These are phyloP conservation scores for Heliothis peltigera DNA, from an alignment of 2,888 invertebrate genomes.

Conservation along the genomic window DNA sequence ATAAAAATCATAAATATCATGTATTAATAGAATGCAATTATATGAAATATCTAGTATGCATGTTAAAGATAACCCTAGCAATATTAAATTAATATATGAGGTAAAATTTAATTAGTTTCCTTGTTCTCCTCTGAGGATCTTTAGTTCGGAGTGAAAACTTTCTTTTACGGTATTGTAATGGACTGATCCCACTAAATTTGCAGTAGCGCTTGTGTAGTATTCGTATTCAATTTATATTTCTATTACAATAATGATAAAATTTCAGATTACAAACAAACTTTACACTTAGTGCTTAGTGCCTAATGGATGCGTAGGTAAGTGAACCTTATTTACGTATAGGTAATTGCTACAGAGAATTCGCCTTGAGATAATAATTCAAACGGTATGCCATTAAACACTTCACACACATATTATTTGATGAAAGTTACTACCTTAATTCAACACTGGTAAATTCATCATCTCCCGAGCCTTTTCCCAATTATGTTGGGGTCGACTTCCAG, in stretches of 20 bases:
- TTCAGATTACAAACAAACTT: no score
- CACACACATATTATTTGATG: neutral
- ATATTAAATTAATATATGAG: constrained; percentile 16
- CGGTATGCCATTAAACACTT: neutral
- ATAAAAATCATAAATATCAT: constrained; percentile 41
- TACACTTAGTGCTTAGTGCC: no score
- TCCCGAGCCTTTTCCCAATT: no score
- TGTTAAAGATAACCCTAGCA: constrained; percentile 41
- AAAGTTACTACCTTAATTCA: neutral
- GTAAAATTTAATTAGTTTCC: neutral
- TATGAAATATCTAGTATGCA: constrained; percentile 18
- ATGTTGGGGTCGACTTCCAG: no score
- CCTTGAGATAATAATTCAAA: neutral
- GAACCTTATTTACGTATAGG: neutral
- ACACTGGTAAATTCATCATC: constrained; percentile 2
- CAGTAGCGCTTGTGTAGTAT: neutral
- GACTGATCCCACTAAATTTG: no score
- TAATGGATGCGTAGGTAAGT: neutral
- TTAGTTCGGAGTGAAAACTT: neutral
- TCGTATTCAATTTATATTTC: no score
- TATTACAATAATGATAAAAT: no score
- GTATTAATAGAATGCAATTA: constrained; percentile 33
- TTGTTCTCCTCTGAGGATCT: neutral
- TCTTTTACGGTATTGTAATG: neutral
- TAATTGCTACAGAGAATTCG: neutral